Evolutionary conservation across 2,888 invertebrate species (phyloP).

Genomic region (Stegophylla sp.): DNA sequence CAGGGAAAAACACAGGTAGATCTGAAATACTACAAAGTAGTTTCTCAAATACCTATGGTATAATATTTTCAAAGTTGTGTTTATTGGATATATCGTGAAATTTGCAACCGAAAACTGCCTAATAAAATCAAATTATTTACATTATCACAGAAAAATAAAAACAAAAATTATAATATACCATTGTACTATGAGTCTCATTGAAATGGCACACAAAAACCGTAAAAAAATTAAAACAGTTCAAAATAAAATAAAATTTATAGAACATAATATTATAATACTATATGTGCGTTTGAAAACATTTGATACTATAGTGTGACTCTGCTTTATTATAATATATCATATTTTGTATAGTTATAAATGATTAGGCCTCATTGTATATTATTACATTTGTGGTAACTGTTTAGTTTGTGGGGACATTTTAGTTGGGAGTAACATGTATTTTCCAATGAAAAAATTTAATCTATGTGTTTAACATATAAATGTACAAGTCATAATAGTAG

Average conservation of each 20-base stretch:
- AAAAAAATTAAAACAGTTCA: background rate
- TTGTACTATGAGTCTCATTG: background rate
- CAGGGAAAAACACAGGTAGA: background rate
- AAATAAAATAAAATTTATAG: background rate
- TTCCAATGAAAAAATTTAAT: background rate
- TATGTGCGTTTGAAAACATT: conserved; percentile 22
- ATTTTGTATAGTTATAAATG: background rate
- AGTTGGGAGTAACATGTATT: conserved; percentile 7
- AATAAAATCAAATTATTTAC: conserved; percentile 48
- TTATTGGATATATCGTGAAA: background rate
- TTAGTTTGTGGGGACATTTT: background rate
- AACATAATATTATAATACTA: conserved; percentile 27
- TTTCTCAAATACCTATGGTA: background rate
- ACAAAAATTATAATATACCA: conserved; percentile 11
- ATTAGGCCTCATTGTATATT: conserved; percentile 13
- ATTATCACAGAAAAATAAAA: conserved; percentile 56
- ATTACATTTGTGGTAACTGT: conserved; percentile 37
- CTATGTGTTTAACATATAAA: conserved; percentile 6
- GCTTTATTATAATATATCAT: conserved; percentile 4
- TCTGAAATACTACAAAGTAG: background rate
- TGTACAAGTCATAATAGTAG: conserved; percentile 13
- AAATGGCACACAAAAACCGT: conserved; percentile 15
- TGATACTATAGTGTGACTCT: background rate
- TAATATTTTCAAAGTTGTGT: background rate
- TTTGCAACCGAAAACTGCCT: conserved; percentile 11